These are phyloP conservation scores for Pedicia rivosa DNA, from an alignment of 2,888 invertebrate genomes.

Conservation along the genomic window DNA sequence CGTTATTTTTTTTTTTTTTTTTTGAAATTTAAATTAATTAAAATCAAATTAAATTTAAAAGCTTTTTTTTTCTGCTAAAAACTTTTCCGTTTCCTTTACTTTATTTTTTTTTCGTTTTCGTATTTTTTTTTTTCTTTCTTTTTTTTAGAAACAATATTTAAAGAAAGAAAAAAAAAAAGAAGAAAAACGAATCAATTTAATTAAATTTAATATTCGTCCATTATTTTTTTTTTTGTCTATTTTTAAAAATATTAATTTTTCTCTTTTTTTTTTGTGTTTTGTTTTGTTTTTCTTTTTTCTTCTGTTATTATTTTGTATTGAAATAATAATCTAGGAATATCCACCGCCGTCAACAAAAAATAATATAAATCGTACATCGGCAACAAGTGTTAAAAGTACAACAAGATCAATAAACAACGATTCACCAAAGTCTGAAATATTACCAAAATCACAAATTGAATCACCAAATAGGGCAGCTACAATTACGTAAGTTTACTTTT, in stretches of 20 bases:
- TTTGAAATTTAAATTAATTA: no score
- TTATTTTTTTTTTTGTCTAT: constrained; percentile 7
- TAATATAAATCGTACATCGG: constrained; percentile 31
- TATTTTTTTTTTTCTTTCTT: constrained; percentile 35
- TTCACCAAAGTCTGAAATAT: constrained; percentile 29
- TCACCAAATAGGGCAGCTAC: constrained; percentile 22
- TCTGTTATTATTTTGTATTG: no score
- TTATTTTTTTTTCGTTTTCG: no score
- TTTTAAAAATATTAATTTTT: neutral
- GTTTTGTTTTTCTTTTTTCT: constrained; percentile 8
- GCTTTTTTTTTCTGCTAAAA: no score
- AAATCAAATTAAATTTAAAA: no score
- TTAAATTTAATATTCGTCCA: no score
- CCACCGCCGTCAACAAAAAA: constrained; percentile 35
- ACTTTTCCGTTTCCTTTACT: no score
- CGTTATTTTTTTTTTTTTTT: no score
- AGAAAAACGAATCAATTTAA: no score
- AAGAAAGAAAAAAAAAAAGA: constrained; percentile 3
- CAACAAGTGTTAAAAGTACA: constrained; percentile 29
- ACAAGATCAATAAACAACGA: constrained; percentile 25
- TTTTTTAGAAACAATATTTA: constrained; percentile 30
- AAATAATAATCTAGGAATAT: constrained; percentile 41
- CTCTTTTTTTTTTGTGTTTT: constrained; percentile 3
- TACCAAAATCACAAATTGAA: constrained; percentile 18
- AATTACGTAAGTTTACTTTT: constrained; percentile 37